Conservation (phyloP, 2,888 invertebrate species). For the Torymus texanus region DNA sequence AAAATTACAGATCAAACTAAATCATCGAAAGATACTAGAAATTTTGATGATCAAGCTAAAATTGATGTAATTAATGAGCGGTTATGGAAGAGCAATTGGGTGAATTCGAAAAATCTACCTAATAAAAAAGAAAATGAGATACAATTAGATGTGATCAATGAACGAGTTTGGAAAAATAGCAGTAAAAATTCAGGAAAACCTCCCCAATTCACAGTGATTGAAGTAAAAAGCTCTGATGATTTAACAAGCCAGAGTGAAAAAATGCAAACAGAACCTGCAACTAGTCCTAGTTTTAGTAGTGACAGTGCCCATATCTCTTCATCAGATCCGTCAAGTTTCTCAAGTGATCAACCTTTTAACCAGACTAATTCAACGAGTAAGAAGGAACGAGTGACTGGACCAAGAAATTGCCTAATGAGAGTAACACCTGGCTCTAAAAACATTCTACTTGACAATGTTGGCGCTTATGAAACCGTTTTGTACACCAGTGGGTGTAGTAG, state of each 20-base stretch:
- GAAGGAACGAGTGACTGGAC: constrained; percentile 75
- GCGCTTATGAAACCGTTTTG: constrained; percentile 84
- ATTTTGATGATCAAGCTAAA: constrained; percentile 60
- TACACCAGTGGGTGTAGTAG: constrained; percentile 77
- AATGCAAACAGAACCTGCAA: constrained; percentile 62
- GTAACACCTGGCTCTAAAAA: constrained; percentile 88
- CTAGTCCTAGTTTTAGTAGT: constrained; percentile 72
- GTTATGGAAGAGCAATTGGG: constrained; percentile 71
- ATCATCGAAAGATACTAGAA: constrained; percentile 49
- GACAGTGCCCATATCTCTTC: constrained; percentile 72
- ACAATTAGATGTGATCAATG: constrained; percentile 71
- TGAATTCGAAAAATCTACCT: constrained; percentile 57
- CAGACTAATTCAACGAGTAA: constrained; percentile 50
- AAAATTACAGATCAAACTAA: constrained; percentile 51
- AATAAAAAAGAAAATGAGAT: constrained; percentile 58
- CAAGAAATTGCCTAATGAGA: constrained; percentile 85
- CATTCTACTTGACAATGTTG: constrained; percentile 86
- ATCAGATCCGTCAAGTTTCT: constrained; percentile 72
- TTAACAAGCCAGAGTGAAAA: constrained; percentile 60
- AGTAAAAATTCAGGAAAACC: background rate
- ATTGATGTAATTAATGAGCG: constrained; percentile 72
- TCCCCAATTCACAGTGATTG: constrained; percentile 67
- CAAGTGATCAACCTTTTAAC: constrained; percentile 65
- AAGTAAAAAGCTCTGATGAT: constrained; percentile 68
- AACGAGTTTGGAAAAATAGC: constrained; percentile 68